These are phyloP conservation scores for Amphilophus citrinellus DNA, from an alignment of 2,113 vertebrate species.

Conservation along the genomic window DNA sequence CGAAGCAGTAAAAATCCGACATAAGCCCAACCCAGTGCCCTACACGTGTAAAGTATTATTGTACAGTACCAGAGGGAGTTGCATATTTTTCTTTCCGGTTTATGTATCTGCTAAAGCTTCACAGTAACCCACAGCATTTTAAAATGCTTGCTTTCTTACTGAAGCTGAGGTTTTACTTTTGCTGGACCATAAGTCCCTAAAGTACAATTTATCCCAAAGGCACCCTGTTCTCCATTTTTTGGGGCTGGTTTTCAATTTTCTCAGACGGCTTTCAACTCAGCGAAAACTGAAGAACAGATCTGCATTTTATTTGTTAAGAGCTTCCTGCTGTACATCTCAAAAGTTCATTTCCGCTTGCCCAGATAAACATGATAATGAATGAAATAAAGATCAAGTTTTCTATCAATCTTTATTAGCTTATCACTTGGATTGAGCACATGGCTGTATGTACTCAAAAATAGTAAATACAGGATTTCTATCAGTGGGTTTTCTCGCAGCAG, in stretches of 20 bases:
- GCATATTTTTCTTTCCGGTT: not conserved
- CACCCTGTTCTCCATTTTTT: not conserved
- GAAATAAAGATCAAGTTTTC: not conserved
- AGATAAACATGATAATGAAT: not conserved
- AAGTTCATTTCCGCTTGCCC: not conserved
- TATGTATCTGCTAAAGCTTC: not conserved
- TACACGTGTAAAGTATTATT: accelerated
- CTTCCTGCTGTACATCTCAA: not conserved
- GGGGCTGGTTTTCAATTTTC: not conserved
- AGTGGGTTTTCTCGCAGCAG: not conserved
- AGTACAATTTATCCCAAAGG: conserved; percentile 13
- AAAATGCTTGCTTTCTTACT: not conserved
- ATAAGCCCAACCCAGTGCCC: not conserved
- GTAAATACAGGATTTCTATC: not conserved
- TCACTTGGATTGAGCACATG: not conserved
- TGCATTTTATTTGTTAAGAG: not conserved
- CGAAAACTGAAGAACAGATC: not conserved
- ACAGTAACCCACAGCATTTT: not conserved
- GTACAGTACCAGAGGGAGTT: not conserved
- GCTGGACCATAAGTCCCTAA: not conserved
- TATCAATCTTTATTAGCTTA: not conserved
- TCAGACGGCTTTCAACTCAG: not conserved
- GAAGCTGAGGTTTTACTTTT: not conserved
- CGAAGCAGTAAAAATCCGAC: not conserved
- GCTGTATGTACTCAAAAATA: not conserved